Evolutionary conservation across 2,113 vertebrate species (phyloP).

Genomic region (Edolisoma coerulescens): DNA sequence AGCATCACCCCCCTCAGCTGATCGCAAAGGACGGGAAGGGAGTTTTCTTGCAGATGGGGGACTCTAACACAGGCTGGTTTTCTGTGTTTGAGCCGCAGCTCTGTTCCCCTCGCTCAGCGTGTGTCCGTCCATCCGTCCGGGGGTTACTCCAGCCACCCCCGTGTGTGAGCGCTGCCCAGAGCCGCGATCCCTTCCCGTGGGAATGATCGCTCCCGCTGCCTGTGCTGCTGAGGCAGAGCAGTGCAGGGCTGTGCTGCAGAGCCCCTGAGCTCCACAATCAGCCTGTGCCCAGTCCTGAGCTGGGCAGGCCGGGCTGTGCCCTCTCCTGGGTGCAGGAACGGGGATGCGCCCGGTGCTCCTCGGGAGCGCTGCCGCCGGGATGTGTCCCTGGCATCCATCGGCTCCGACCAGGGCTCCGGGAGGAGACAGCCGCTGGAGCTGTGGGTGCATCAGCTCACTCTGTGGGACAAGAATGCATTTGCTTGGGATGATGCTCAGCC

Average conservation of each 20-base stretch:
- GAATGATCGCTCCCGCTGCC: not conserved
- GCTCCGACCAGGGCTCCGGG: not conserved
- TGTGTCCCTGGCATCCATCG: not conserved
- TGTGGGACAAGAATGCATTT: not conserved
- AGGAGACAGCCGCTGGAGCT: not conserved
- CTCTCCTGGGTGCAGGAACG: not conserved
- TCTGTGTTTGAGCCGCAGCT: not conserved
- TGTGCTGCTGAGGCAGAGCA: not conserved
- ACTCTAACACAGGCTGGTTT: not conserved
- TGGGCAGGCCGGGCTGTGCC: not conserved
- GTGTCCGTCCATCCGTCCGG: not conserved
- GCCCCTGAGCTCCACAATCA: not conserved
- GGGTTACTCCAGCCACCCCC: not conserved
- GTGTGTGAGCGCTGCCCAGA: not conserved
- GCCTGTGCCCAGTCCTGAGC: not conserved
- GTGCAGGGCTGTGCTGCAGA: not conserved
- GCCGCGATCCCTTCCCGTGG: not conserved
- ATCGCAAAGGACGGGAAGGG: slow-evolving; percentile 9
- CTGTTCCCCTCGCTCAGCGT: not conserved
- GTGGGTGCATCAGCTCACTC: not conserved
- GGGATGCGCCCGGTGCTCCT: not conserved
- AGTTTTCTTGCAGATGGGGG: not conserved
- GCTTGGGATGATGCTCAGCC: not conserved
- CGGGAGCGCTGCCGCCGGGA: not conserved
- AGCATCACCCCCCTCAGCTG: not conserved